phyloP scores from a whole-genome alignment of 1,140 invertebrate genomes.

The Drosophila takahashii region DNA sequence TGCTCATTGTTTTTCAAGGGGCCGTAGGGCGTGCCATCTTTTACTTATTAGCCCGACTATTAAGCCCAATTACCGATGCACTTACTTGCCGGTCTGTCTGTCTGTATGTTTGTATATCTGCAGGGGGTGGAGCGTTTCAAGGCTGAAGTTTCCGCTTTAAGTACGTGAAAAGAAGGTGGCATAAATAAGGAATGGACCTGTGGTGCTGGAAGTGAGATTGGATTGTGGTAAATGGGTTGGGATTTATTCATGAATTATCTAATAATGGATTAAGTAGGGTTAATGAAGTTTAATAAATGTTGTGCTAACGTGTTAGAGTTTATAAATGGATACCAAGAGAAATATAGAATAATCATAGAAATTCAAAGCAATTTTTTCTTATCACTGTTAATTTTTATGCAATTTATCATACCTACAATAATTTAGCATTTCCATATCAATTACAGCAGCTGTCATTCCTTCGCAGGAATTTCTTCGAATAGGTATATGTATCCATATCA shows the following conservation, averaged over 20 bases:
- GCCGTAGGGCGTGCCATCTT: slow-evolving; percentile 54
- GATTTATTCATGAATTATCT: slow-evolving; percentile 6
- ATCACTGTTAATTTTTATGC: too few relatives aligned
- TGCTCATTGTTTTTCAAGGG: slow-evolving; percentile 3
- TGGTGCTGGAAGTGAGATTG: slow-evolving; percentile 35
- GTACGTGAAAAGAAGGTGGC: slow-evolving; percentile 14
- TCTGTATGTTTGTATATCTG: background rate
- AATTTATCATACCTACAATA: too few relatives aligned
- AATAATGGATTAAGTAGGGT: background rate
- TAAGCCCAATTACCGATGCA: slow-evolving; percentile 52
- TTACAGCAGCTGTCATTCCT: slow-evolving; percentile 21
- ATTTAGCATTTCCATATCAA: background rate
- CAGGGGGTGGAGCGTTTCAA: slow-evolving; percentile 27
- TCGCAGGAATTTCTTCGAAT: background rate
- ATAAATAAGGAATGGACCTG: slow-evolving; percentile 8
- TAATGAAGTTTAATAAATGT: background rate
- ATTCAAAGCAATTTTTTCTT: too few relatives aligned
- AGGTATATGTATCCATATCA: slow-evolving; percentile 3
- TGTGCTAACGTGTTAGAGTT: background rate
- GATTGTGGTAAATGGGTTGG: background rate
- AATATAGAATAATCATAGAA: too few relatives aligned
- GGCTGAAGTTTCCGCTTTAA: slow-evolving; percentile 44
- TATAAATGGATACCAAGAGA: background rate
- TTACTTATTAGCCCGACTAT: slow-evolving; percentile 53
- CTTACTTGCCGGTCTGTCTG: slow-evolving; percentile 29